phyloP scores from a whole-genome alignment of 2,888 invertebrate species.

The Serrognathus titanus region DNA sequence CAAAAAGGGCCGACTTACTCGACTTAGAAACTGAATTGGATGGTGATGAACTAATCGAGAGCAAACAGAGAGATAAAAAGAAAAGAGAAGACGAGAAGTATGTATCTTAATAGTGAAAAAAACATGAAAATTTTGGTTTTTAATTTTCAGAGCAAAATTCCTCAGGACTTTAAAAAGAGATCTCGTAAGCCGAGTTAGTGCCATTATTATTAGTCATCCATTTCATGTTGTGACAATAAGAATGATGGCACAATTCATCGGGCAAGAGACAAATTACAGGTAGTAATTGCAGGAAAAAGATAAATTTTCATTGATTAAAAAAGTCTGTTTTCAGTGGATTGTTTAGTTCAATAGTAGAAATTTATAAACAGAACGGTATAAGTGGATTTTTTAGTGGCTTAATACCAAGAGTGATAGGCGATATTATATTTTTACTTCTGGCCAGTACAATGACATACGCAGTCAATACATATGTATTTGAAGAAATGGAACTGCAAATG shows the following conservation, averaged over 20 bases:
- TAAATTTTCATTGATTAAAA: slow-evolving; percentile 8
- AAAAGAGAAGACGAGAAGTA: slow-evolving; percentile 18
- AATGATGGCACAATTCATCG: slow-evolving; percentile 94
- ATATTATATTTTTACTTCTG: slow-evolving; percentile 74
- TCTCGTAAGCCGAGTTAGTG: slow-evolving; percentile 70
- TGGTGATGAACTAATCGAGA: slow-evolving; percentile 17
- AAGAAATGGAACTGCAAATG: slow-evolving; percentile 62
- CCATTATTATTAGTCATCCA: slow-evolving; percentile 83
- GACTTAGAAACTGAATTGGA: slow-evolving; percentile 35
- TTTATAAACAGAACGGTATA: slow-evolving; percentile 84
- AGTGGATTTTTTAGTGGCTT: slow-evolving; percentile 85
- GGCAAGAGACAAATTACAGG: slow-evolving; percentile 79
- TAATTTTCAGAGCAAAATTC: slow-evolving; percentile 48
- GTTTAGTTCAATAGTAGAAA: slow-evolving; percentile 70
- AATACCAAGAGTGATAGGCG: slow-evolving; percentile 81
- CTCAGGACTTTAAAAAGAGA: slow-evolving; percentile 61
- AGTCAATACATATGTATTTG: slow-evolving; percentile 76
- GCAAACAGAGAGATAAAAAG: slow-evolving; percentile 9
- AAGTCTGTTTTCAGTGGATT: slow-evolving; percentile 55
- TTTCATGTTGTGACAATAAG: slow-evolving; percentile 88
- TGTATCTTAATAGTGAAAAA: neutral
- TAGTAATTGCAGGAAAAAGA: slow-evolving; percentile 35
- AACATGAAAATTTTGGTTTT: slow-evolving; percentile 9
- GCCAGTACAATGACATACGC: slow-evolving; percentile 73
- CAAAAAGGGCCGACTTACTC: slow-evolving; percentile 24